phyloP scores from a whole-genome alignment of 2,113 vertebrate genomes.

The Cariama cristata region DNA sequence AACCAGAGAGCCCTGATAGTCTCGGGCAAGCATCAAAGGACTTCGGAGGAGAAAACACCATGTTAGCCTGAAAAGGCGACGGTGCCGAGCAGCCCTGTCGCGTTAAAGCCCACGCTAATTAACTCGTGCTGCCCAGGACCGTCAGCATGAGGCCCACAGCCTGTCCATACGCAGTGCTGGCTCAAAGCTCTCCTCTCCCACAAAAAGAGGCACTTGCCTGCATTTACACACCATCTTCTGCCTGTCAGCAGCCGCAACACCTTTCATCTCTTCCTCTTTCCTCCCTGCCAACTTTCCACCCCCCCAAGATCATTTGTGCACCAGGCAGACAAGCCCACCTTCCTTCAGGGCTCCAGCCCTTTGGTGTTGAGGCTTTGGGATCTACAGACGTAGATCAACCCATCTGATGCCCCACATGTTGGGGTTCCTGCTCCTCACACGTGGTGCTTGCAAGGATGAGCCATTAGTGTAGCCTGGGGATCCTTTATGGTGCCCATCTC shows the following conservation, averaged over 20 bases:
- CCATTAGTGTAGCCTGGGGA: not conserved
- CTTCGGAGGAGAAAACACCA: not conserved
- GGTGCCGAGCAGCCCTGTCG: not conserved
- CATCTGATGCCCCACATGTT: accelerated
- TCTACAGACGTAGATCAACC: accelerated
- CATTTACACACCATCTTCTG: not conserved
- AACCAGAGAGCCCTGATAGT: not conserved
- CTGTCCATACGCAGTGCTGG: not conserved
- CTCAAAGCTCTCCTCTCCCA: not conserved
- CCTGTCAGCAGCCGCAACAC: not conserved
- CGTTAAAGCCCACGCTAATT: not conserved
- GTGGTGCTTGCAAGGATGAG: not conserved
- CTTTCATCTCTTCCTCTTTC: not conserved
- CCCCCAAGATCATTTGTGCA: not conserved
- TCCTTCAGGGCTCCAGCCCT: not conserved
- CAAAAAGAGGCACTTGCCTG: not conserved
- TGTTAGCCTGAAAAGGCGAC: not conserved
- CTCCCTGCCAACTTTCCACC: not conserved
- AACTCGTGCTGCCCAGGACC: not conserved
- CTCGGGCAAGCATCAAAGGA: constrained; percentile 37
- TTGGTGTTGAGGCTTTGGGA: not conserved
- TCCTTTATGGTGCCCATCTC: not conserved
- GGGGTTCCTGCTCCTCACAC: not conserved
- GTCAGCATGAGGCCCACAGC: not conserved
- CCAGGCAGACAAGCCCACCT: accelerated